Evolutionary conservation across 1,140 invertebrate species (phyloP).

Genomic region (Plectus sambesii): DNA sequence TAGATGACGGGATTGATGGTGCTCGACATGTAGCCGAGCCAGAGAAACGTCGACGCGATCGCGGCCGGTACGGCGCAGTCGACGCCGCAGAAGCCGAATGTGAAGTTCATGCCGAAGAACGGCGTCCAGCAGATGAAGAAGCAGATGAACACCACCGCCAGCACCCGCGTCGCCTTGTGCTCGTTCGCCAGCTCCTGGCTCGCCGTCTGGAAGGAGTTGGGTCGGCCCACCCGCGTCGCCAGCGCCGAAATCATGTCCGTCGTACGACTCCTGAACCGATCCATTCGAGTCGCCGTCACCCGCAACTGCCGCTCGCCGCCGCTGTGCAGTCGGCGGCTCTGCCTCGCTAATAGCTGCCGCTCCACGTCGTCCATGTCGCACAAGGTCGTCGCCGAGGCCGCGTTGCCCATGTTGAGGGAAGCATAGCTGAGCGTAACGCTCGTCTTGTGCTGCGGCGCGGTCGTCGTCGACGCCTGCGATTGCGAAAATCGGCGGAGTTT

Average conservation of each 20-base stretch:
- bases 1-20: constrained; percentile 83
- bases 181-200: constrained; percentile 65
- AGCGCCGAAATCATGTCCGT: constrained; percentile 10
- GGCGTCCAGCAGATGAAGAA: constrained; percentile 85
- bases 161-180: constrained; percentile 83
- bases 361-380: no score
- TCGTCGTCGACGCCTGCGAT: neutral
- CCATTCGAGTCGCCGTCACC: constrained; percentile 1
- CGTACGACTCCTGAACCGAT: constrained; percentile 11
- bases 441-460: constrained; percentile 2
- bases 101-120: constrained; percentile 71
- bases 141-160: constrained; percentile 81
- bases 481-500: no score
- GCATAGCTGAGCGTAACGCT: constrained; percentile 12
- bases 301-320: constrained; percentile 4
- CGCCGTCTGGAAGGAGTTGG: constrained; percentile 45
- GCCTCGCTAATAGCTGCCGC: constrained; percentile 4
- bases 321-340: constrained; percentile 1
- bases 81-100: constrained; percentile 56
- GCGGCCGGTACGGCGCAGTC: constrained; percentile 66
- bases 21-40: constrained; percentile 80
- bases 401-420: constrained; percentile 6
- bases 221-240: constrained; percentile 13
- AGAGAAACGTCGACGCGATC: constrained; percentile 56
- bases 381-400: constrained; percentile 7